phyloP scores from a whole-genome alignment of 2,797 vertebrate genomes.

The Arrhamphus sclerolepis region DNA sequence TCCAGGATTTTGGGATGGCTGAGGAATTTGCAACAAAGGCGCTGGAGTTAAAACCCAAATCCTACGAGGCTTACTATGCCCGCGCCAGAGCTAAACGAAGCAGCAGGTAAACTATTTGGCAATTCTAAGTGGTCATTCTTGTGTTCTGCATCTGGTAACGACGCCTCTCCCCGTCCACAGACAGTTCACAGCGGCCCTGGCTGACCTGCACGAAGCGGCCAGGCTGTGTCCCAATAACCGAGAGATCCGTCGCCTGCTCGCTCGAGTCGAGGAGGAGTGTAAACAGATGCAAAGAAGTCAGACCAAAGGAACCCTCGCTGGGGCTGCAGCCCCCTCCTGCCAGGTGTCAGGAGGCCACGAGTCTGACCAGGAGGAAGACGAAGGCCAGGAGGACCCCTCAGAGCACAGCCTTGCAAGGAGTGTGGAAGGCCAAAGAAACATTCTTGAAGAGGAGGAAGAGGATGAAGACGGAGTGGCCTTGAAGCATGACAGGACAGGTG shows the following conservation, averaged over 20 bases:
- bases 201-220: conserved; percentile 91
- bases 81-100: conserved; percentile 97
- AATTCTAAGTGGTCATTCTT: neutral
- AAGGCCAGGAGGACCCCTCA: conserved; percentile 72
- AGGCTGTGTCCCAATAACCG: conserved; percentile 93
- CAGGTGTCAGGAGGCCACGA: conserved; percentile 78
- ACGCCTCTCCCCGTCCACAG: conserved; percentile 66
- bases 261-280: conserved; percentile 95
- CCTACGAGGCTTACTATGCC: conserved; percentile 96
- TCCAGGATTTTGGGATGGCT: conserved; percentile 97
- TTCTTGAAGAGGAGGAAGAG: conserved; percentile 77
- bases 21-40: conserved; percentile 99
- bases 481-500: conserved; percentile 59
- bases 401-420: conserved; percentile 65
- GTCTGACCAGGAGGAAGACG: conserved; percentile 87
- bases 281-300: conserved; percentile 92
- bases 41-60: conserved; percentile 95
- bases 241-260: conserved; percentile 90
- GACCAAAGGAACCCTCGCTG: conserved; percentile 80
- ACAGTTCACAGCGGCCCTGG: conserved; percentile 90
- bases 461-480: conserved; percentile 44
- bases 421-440: conserved; percentile 75
- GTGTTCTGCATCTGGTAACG: conserved; percentile 17
- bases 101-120: conserved; percentile 88
- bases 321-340: conserved; percentile 57